Evolutionary conservation across 2,888 invertebrate genomes (phyloP), one percentile per base, ranked within the genome.

Genomic region (Acleris cristana): DNA sequence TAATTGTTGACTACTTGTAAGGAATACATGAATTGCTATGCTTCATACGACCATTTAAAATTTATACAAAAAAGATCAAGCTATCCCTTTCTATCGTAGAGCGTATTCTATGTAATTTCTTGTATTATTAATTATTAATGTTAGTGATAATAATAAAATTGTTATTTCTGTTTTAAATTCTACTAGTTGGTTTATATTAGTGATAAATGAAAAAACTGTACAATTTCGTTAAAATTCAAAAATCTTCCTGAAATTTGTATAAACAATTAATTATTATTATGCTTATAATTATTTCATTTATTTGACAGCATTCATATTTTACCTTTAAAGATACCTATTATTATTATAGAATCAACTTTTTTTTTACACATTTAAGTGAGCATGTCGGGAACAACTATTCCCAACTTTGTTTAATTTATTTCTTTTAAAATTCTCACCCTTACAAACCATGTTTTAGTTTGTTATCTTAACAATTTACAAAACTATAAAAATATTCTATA

Each of bases 1-100:
- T 60, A 73, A 87, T 88, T 89, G 92, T 92, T 92, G 86, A 90
- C 92, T 92, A 92, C 92, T 92, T 91, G 77, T 92, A 92, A 92
- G 90, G 75, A 75, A 76, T 45, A 45, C 78, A 81, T 87, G 84
- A 81, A 82, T 75, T 76, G 87, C 85, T 84, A 82, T 75, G 83
- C 57, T 57, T 65, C 30, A n/a, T 58, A 53, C 21, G 10, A 53
- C 19, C 40, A 66, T 57, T 61, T 34, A 57, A 40, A 56, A 48
- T 52, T 21, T 54, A 65, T 52, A 61, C 56, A 40, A 59, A 51
- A 75, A 78, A 71, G 77, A 76, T 80, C 79, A 79, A 77, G 80
- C 83, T 83, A 75, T 78, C 77, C 76, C 76, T 72, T 66, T 79
- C 71, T 61, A 61, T 53, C 44, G 59, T 69, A 51, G 56, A 23